These are phyloP conservation scores for Hipposideros larvatus DNA, from an alignment of 2,797 vertebrate species.

Conservation along the genomic window DNA sequence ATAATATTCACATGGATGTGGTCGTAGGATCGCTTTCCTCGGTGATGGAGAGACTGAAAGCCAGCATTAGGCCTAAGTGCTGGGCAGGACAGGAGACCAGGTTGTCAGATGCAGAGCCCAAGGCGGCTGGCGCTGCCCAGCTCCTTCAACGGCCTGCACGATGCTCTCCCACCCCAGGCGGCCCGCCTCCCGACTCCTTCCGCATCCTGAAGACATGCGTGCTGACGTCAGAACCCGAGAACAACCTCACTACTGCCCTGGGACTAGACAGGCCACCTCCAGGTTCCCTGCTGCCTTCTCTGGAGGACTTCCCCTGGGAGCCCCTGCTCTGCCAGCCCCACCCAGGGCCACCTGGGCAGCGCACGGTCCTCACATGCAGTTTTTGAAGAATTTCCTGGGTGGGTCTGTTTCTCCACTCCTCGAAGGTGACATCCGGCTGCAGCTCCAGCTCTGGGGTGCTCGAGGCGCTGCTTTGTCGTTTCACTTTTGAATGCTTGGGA, in stretches of 20 bases:
- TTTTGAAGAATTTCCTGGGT: conserved; percentile 95
- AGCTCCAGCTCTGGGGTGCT: conserved; percentile 93
- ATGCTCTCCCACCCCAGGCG: background rate
- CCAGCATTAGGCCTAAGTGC: background rate
- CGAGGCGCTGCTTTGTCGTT: conserved; percentile 95
- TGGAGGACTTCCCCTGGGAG: background rate
- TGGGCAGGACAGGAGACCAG: background rate
- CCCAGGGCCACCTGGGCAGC: background rate
- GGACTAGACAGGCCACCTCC: background rate
- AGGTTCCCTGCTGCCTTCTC: background rate
- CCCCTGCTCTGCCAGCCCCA: background rate
- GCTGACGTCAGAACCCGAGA: background rate
- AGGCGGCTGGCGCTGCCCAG: background rate
- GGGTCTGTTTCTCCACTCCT: conserved; percentile 93
- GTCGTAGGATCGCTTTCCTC: background rate
- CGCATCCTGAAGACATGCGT: background rate
- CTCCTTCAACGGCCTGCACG: background rate
- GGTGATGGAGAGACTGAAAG: background rate
- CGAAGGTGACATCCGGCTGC: conserved; percentile 92
- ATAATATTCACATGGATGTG: background rate
- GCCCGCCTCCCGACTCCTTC: background rate
- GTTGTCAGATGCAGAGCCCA: background rate
- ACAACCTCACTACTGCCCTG: background rate
- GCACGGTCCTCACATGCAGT: conserved; percentile 91
- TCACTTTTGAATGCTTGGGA: conserved; percentile 98